Base-by-base conservation (phyloP, 2,797 vertebrate species). In the Halcyon leucocephala region DNA sequence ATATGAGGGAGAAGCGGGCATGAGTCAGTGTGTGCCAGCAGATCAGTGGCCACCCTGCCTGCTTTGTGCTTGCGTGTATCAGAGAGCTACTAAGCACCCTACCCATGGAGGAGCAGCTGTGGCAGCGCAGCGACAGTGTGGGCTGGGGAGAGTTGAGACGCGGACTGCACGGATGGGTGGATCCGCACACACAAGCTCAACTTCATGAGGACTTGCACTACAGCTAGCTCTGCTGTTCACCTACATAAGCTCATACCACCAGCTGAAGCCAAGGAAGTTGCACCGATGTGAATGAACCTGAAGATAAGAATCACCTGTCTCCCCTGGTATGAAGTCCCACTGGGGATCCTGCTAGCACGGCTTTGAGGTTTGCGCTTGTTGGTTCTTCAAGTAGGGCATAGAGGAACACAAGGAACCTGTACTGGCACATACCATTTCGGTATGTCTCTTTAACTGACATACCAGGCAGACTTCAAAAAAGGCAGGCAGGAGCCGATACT, bases 181-280 rank as follows among this genome's bases (percentile, higher is more conserved):
- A 51, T 15, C 33, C 29, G 39, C 60, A 39, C 44, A 13, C 28
- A 37, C 24, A 29, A 26, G 29, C 10, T 64, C 26, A 8, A n/a
- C 79, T 46, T 58, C 15, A 4, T 0, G 0, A 28, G 28, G 6
- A 52, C 39, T 14, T 3, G 17, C 29, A 1, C 10, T 21, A 33
- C 31, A 65, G 44, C 49, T 13, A 15, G 4, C 25, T 58, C 77
- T 57, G 67, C 10, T 29, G 17, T 28, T 79, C 31, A 5, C 7
- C 16, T 19, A 1, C 0, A 2, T 24, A 19, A 89, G 8, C 28
- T 46, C 0, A 0, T 35, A 46, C 33, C 16, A 20, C 0, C 2
- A 78, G 72, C 18, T 66, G 61, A 69, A 10, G 5, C 61, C 55
- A 61, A 49, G 54, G 89, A 78, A 29, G 66, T 44, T 33, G 44